Conservation (phyloP, 2,113 vertebrate genomes). For the Leptosomus discolor region DNA sequence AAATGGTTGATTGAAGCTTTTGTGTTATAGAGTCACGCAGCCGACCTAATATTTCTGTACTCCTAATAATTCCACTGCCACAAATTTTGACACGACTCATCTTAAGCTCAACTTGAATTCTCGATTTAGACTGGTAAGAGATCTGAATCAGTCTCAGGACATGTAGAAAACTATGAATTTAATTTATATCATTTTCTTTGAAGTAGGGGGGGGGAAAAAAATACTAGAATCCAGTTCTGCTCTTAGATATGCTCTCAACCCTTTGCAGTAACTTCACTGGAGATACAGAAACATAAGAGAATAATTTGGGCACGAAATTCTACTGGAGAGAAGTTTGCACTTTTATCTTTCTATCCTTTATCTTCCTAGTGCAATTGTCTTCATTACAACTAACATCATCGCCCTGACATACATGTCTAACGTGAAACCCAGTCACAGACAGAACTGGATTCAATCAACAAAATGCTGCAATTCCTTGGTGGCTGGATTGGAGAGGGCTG, state of each 20-base stretch:
- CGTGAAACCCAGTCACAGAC: neutral
- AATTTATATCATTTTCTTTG: neutral
- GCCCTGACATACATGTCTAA: neutral
- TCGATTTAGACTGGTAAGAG: neutral
- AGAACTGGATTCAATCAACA: neutral
- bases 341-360: neutral
- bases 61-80: neutral
- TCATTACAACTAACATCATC: neutral
- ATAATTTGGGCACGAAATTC: neutral
- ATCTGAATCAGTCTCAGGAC: neutral
- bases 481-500: neutral
- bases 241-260: neutral
- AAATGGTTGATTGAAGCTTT: neutral
- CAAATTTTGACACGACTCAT: neutral
- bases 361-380: neutral
- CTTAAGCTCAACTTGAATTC: neutral
- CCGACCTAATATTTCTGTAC: neutral
- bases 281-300: neutral
- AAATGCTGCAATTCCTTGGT: neutral
- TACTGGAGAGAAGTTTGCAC: neutral
- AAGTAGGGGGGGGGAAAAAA: neutral
- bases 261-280: neutral
- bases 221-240: neutral
- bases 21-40: rapidly evolving
- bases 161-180: neutral